These are phyloP conservation scores for Haemorhous mexicanus DNA, from an alignment of 2,113 vertebrate genomes.

Conservation along the genomic window DNA sequence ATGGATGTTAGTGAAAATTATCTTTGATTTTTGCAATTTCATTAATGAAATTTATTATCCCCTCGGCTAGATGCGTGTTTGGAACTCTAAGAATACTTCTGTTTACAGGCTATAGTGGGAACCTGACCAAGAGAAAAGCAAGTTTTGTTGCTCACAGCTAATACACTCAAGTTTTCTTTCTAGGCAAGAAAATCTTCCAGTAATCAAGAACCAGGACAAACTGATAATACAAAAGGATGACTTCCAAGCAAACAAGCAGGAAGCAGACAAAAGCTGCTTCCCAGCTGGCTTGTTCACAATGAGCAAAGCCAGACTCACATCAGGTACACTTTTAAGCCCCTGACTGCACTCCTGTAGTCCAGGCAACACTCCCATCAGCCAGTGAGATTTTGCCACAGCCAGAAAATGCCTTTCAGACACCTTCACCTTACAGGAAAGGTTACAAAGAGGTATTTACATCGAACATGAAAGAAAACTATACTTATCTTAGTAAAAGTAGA, in stretches of 20 bases:
- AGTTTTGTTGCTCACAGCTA: background rate
- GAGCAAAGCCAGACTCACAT: background rate
- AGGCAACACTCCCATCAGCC: background rate
- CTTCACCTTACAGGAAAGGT: background rate
- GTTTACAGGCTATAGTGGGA: background rate
- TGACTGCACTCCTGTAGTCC: background rate
- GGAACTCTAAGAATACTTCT: background rate
- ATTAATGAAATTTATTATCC: background rate
- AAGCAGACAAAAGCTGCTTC: background rate
- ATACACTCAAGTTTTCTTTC: background rate
- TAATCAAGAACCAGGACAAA: background rate
- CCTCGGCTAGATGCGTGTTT: background rate
- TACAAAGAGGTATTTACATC: background rate
- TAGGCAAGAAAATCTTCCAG: background rate
- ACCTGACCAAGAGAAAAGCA: background rate
- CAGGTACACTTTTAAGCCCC: background rate
- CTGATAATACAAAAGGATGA: background rate
- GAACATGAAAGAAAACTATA: background rate
- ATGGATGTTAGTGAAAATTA: background rate
- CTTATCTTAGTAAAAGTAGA: background rate
- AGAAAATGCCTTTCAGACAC: background rate
- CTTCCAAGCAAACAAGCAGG: background rate
- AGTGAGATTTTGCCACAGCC: background rate
- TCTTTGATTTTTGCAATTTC: background rate
- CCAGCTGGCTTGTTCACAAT: background rate